phyloP scores from a whole-genome alignment of 1,140 invertebrate species.

The Megathymus violae region DNA sequence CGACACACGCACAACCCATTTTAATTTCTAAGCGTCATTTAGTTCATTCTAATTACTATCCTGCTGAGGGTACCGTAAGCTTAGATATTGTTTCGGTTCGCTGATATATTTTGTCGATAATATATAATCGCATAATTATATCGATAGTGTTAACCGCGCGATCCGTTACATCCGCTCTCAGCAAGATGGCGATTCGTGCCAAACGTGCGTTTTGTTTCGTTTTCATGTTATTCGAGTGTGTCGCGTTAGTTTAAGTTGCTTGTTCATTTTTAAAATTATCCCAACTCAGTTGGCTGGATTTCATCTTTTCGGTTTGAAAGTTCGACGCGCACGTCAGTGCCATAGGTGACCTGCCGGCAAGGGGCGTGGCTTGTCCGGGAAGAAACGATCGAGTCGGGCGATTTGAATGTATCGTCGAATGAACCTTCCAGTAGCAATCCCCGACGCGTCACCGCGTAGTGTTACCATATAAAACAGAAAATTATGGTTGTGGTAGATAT shows the following conservation, averaged over 20 bases:
- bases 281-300: conserved; percentile 75
- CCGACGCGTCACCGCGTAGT: conserved; percentile 61
- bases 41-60: conserved; percentile 30
- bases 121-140: too few species aligned
- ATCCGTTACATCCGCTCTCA: conserved; percentile 41
- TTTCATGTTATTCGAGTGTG: conserved; percentile 58
- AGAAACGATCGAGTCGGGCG: conserved; percentile 25
- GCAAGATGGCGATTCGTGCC: conserved; percentile 45
- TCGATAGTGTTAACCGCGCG: conserved; percentile 34
- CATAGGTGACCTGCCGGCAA: too few species aligned
- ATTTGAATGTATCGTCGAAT: conserved; percentile 5
- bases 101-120: too few species aligned
- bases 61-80: conserved; percentile 32
- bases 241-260: conserved; percentile 51
- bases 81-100: conserved; percentile 30
- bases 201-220: conserved; percentile 41
- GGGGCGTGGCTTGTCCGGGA: too few species aligned
- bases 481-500: conserved; percentile 82
- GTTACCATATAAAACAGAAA: conserved; percentile 75
- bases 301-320: conserved; percentile 50
- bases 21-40: conserved; percentile 30
- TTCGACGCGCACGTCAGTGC: conserved; percentile 51
- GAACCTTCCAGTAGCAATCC: conserved; percentile 26
- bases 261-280: conserved; percentile 64
- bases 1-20: conserved; percentile 28